phyloP scores from a whole-genome alignment of 1,140 invertebrate species.

The Leptinotarsa texana region DNA sequence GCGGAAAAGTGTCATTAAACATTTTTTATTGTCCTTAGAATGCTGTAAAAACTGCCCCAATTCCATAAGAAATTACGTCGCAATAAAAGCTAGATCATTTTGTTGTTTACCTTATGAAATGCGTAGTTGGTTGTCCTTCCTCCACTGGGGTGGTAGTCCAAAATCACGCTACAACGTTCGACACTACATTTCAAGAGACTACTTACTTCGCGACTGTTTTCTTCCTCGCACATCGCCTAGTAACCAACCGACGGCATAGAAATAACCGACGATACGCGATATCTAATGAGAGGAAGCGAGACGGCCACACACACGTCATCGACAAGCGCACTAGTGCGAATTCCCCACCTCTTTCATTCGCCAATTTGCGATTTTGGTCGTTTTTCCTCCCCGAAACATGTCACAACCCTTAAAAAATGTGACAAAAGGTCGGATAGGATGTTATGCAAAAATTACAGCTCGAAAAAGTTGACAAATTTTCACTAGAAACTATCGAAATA shows the following conservation, averaged over 20 bases:
- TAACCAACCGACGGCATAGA: slow-evolving; percentile 46
- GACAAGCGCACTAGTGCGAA: slow-evolving; percentile 40
- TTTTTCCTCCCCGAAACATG: slow-evolving; percentile 34
- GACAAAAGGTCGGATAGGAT: neutral
- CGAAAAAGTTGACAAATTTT: slow-evolving; percentile 36
- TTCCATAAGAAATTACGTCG: neutral
- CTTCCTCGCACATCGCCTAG: slow-evolving; percentile 45
- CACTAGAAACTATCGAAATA: slow-evolving; percentile 33
- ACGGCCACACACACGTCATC: slow-evolving; percentile 40
- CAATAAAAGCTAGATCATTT: neutral
- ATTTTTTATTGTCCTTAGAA: no score
- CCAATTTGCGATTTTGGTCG: slow-evolving; percentile 31
- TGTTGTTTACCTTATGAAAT: neutral
- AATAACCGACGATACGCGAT: slow-evolving; percentile 31
- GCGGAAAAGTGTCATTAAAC: no score
- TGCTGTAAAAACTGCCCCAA: no score
- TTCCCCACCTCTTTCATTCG: slow-evolving; percentile 28
- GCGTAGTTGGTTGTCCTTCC: neutral
- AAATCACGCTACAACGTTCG: slow-evolving; percentile 1
- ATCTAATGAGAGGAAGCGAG: slow-evolving; percentile 29
- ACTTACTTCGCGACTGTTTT: slow-evolving; percentile 40
- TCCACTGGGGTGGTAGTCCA: slow-evolving; percentile 16
- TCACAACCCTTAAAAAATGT: slow-evolving; percentile 14
- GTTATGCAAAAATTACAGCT: slow-evolving; percentile 29
- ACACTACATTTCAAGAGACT: slow-evolving; percentile 29